phyloP scores from a whole-genome alignment of 2,113 vertebrate species.

The Chroicocephalus ridibundus region DNA sequence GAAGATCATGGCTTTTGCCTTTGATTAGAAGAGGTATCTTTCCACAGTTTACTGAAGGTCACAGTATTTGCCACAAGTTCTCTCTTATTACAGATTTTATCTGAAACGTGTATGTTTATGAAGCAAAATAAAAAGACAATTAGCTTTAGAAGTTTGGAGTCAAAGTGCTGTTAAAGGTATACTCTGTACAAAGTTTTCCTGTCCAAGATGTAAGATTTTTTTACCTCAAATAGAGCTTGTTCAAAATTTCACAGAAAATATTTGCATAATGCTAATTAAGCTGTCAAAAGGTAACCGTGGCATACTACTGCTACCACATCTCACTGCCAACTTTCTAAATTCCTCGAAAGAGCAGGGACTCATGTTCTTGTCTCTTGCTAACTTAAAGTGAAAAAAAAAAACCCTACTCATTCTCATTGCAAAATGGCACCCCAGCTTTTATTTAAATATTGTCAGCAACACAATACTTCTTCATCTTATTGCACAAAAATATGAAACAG shows the following conservation, averaged over 20 bases:
- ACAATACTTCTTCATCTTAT: neutral
- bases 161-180: conserved; percentile 29
- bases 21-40: conserved; percentile 84
- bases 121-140: conserved; percentile 67
- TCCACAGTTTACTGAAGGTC: conserved; percentile 85
- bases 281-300: conserved; percentile 57
- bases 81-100: conserved; percentile 75
- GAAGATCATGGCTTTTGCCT: conserved; percentile 83
- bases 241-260: conserved; percentile 55
- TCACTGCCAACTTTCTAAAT: conserved; percentile 28
- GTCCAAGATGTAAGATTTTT: conserved; percentile 7
- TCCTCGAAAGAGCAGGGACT: conserved; percentile 21
- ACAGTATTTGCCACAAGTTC: conserved; percentile 75
- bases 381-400: neutral
- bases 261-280: conserved; percentile 69
- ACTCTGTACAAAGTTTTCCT: conserved; percentile 39
- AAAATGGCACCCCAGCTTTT: neutral
- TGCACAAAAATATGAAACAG: neutral
- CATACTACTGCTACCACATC: neutral
- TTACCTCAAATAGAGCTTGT: conserved; percentile 28
- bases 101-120: conserved; percentile 65
- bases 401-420: neutral
- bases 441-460: neutral
- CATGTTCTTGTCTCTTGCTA: neutral
- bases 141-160: conserved; percentile 51